These are phyloP conservation scores for Micromesistius poutassou DNA, from an alignment of 2,797 vertebrate species.

Conservation along the genomic window DNA sequence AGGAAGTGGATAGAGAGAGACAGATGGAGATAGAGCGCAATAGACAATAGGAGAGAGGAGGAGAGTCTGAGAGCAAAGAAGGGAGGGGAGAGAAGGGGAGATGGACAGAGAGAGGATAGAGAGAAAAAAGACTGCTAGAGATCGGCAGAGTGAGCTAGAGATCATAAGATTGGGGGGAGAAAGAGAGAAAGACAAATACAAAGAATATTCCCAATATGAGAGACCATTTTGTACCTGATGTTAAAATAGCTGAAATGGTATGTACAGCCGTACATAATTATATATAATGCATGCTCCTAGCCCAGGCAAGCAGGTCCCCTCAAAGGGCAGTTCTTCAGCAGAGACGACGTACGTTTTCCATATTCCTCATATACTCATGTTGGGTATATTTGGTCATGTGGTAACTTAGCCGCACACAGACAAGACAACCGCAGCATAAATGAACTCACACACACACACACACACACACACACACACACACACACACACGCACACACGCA, in stretches of 20 bases:
- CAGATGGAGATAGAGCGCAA: too few relatives aligned
- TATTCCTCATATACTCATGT: neutral
- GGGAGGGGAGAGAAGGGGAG: too few relatives aligned
- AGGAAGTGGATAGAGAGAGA: neutral
- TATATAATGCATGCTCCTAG: neutral
- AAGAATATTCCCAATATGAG: neutral
- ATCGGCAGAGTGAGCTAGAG: too few relatives aligned
- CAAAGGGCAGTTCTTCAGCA: too few relatives aligned
- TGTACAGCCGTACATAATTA: neutral
- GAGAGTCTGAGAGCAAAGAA: too few relatives aligned
- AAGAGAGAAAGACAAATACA: neutral
- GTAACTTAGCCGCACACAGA: neutral
- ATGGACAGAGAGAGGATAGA: too few relatives aligned
- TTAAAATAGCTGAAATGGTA: neutral
- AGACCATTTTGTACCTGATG: neutral
- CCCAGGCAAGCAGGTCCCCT: too few relatives aligned
- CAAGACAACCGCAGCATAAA: too few relatives aligned
- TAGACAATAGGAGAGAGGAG: too few relatives aligned
- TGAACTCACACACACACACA: slow-evolving; percentile 7
- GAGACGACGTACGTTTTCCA: neutral
- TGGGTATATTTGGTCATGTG: neutral
- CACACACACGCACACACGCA: slow-evolving; percentile 2
- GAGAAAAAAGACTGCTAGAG: too few relatives aligned
- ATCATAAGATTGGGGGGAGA: too few relatives aligned
- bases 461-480: slow-evolving; percentile 4